Evolutionary conservation across 1,140 invertebrate species (phyloP).

Genomic region (Metopolophium dirhodum): DNA sequence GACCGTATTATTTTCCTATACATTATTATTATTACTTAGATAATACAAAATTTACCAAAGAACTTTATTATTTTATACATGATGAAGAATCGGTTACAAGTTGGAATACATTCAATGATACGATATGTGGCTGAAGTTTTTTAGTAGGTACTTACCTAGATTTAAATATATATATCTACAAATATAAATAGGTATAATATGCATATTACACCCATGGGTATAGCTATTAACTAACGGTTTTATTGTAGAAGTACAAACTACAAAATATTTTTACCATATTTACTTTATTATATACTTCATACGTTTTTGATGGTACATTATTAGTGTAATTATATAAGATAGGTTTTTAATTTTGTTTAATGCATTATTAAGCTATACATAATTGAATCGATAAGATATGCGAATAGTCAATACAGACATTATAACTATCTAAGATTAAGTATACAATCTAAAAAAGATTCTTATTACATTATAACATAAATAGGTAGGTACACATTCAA

Average conservation of each 20-base stretch:
- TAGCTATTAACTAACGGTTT: background rate
- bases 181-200: background rate
- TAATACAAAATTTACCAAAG: background rate
- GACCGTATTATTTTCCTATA: background rate
- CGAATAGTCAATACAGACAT: background rate
- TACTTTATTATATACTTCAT: background rate
- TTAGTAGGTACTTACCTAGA: background rate
- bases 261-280: background rate
- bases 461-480: too few species aligned
- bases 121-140: background rate
- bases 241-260: background rate
- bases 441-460: too few species aligned
- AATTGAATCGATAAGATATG: background rate
- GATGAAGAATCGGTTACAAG: background rate
- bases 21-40: too few species aligned
- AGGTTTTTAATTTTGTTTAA: background rate
- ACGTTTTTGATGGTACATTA: background rate
- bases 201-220: too few species aligned
- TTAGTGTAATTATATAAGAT: background rate
- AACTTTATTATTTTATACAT: background rate
- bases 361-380: background rate
- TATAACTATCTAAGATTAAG: too few species aligned
- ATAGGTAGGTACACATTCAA: background rate
- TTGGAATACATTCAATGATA: background rate
- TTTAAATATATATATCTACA: background rate